Evolutionary conservation across 2,797 vertebrate species (phyloP).

Genomic region (Sparus aurata): DNA sequence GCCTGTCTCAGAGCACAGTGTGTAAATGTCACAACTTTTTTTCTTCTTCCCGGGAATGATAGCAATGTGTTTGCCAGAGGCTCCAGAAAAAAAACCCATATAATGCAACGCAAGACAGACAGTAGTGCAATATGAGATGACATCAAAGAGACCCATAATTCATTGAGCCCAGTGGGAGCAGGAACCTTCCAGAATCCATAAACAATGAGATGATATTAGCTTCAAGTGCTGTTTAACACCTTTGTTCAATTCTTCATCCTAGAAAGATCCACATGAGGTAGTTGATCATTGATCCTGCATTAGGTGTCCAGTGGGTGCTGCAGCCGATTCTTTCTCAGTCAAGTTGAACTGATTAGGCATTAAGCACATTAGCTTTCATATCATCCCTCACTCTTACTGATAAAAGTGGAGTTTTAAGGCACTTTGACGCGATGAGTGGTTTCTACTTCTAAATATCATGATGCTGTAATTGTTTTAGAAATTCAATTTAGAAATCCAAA

Average conservation of each 20-base stretch:
- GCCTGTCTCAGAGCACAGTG: constrained; percentile 11
- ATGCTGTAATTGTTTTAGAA: too few relatives aligned
- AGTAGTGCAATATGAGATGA: constrained; percentile 46
- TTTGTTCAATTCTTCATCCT: not conserved
- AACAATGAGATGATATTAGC: constrained; percentile 28
- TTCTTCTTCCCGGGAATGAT: constrained; percentile 13
- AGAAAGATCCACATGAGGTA: constrained; percentile 8
- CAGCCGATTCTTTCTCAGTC: not conserved
- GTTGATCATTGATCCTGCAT: not conserved
- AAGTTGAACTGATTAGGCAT: not conserved
- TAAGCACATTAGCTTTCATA: not conserved
- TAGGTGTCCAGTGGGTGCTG: not conserved
- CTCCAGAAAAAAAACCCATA: constrained; percentile 32
- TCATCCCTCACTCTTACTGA: not conserved
- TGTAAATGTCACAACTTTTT: constrained; percentile 41
- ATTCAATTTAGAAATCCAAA: too few relatives aligned
- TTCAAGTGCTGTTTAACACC: not conserved
- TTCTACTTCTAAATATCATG: not conserved
- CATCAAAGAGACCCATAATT: constrained; percentile 60
- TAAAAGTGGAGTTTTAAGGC: not conserved
- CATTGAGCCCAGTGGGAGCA: constrained; percentile 35
- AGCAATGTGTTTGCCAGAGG: constrained; percentile 35
- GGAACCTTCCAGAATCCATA: constrained; percentile 18
- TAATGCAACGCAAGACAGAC: constrained; percentile 48
- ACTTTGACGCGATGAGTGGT: not conserved